Evolutionary conservation across 2,797 vertebrate genomes (phyloP), one percentile per base, ranked within the genome.

Genomic region (Acropternis orthonyx): DNA sequence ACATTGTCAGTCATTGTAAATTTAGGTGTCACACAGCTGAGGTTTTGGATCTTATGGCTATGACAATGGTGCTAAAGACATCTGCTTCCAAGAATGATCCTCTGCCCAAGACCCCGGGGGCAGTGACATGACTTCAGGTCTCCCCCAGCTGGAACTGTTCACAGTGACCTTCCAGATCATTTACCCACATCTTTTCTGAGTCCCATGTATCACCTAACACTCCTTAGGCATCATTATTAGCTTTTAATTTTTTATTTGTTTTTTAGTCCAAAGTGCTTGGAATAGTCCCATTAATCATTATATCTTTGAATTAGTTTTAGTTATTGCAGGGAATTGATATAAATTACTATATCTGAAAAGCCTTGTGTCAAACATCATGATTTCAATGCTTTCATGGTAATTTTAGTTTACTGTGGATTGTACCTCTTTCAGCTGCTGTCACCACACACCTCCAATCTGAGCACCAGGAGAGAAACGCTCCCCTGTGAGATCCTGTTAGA

Each of bases 221-320:
- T 5, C 9, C 15, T 75, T 67, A 67, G 27, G 54, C 36, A 82
- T 52, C 28, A 75, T 67, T 44, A 73, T 56, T 46, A 34, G 8
- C 10, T 71, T 51, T 51, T 44, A 51, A 30, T 62, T 74, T 74
- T 14, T 7, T 32, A 18, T 4, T 28, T 36, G 41, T 13, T 54
- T 63, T 76, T 63, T 13, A 16, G 28, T 77, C 74, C 44, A 65
- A 63, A 92, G 14, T 69, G 13, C 19, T 51, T 86, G 48, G 8
- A 66, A 36, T 23, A 41, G 37, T 44, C 27, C 10, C 67, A 67
- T 62, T 85, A 62, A 58, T 66, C 63, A 54, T 54, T 30, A n/a
- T 43, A 69, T 7, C 44, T 83, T 85, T 81, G 62, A 76, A 69
- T 85, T 77, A 58, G 22, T 69, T 90, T 93, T 76, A 43, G 24